Percentiles rank a stretch among this genome's conserved stretches.
These are phyloP conservation scores for Argyresthia goedartella DNA, from an alignment of 2,888 invertebrate species.

Conservation along the genomic window DNA sequence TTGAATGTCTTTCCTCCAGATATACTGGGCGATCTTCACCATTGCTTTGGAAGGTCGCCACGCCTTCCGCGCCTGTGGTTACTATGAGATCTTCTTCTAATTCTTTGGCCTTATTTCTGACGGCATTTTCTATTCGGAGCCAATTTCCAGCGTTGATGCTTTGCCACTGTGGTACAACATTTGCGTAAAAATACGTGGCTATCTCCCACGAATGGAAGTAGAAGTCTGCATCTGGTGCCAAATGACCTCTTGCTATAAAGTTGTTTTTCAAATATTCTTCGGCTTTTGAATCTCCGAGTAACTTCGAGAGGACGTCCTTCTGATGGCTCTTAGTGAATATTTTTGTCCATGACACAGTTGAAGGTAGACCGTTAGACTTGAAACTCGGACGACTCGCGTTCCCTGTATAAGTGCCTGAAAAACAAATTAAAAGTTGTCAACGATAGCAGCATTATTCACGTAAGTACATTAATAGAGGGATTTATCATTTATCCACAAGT, in stretches of 20 bases:
- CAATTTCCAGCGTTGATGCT: slow-evolving; percentile 61
- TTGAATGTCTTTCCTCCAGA: slow-evolving; percentile 30
- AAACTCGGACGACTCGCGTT: slow-evolving; percentile 28
- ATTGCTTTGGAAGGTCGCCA: slow-evolving; percentile 38
- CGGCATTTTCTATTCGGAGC: slow-evolving; percentile 47
- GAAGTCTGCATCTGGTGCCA: slow-evolving; percentile 65
- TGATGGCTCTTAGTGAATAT: slow-evolving; percentile 33
- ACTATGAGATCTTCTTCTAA: slow-evolving; percentile 36
- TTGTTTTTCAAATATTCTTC: slow-evolving; percentile 28
- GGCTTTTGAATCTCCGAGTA: not conserved
- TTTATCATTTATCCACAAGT: no score
- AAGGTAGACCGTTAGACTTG: slow-evolving; percentile 27
- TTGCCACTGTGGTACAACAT: slow-evolving; percentile 63
- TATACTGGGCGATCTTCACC: slow-evolving; percentile 27
- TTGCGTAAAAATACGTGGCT: slow-evolving; percentile 61
- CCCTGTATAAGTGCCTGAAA: slow-evolving; percentile 10
- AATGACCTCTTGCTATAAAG: slow-evolving; percentile 55
- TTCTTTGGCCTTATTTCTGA: slow-evolving; percentile 35
- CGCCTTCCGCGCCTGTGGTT: slow-evolving; percentile 47
- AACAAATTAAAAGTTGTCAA: not conserved
- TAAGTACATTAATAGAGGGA: no score
- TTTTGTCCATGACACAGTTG: slow-evolving; percentile 11
- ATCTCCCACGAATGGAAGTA: slow-evolving; percentile 49
- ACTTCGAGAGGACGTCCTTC: slow-evolving; percentile 15
- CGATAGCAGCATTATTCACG: no score